These are phyloP conservation scores for Acleris cristana DNA, from an alignment of 2,888 invertebrate genomes.

Conservation along the genomic window DNA sequence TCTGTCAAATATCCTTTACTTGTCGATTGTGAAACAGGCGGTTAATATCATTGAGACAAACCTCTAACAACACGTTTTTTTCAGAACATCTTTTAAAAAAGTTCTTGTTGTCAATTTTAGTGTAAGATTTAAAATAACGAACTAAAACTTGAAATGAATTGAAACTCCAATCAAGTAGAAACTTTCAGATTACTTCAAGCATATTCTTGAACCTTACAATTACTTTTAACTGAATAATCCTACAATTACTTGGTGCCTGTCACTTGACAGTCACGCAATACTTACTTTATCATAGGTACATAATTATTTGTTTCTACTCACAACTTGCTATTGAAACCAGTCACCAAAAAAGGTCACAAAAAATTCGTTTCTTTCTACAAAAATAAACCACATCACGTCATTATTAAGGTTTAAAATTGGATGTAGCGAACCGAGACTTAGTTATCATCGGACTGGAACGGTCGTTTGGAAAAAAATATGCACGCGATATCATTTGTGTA, in stretches of 20 bases:
- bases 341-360: not conserved
- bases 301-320: not conserved
- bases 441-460: not conserved
- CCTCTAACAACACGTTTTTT: too few relatives aligned
- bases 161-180: too few relatives aligned
- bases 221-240: not conserved
- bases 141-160: too few relatives aligned
- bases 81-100: too few relatives aligned
- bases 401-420: not conserved
- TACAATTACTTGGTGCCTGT: not conserved
- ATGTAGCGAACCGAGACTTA: not conserved
- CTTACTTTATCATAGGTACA: not conserved
- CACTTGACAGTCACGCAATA: conserved; percentile 1
- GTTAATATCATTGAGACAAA: too few relatives aligned
- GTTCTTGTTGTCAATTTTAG: too few relatives aligned
- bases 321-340: not conserved
- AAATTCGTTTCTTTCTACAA: not conserved
- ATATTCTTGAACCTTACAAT: not conserved
- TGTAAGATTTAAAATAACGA: too few relatives aligned
- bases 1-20: too few relatives aligned
- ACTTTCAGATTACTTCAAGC: too few relatives aligned
- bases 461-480: not conserved
- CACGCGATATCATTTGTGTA: conserved; percentile 20
- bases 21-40: too few relatives aligned
- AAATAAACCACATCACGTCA: not conserved